phyloP scores from a whole-genome alignment of 2,888 invertebrate species.

The Archips crataeganus region DNA sequence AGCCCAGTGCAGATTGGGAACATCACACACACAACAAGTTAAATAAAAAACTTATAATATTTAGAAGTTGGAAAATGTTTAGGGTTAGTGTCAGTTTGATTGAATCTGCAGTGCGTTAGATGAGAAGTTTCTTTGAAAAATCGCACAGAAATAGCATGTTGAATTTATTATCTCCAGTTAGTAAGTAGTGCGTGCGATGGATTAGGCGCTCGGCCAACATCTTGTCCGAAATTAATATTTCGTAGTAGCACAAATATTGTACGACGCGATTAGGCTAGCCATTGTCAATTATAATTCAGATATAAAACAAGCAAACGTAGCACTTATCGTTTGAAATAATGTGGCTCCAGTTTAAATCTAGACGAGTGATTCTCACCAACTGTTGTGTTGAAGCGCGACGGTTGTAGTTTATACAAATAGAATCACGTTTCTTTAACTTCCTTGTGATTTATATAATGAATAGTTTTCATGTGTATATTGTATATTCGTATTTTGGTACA shows the following conservation, averaged over 20 bases:
- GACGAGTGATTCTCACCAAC: conserved; percentile 21
- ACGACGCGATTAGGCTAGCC: conserved; percentile 52
- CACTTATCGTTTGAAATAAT: conserved; percentile 20
- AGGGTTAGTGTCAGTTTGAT: conserved; percentile 11
- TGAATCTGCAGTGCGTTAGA: conserved; percentile 39
- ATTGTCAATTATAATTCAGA: conserved; percentile 35
- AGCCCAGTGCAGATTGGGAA: too few relatives aligned
- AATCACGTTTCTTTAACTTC: conserved; percentile 1
- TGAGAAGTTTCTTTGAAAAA: conserved; percentile 54
- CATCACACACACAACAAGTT: too few relatives aligned
- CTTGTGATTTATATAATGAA: conserved; percentile 4
- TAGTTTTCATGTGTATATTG: not conserved
- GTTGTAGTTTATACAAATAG: not conserved
- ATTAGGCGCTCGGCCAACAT: conserved; percentile 75
- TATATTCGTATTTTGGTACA: not conserved
- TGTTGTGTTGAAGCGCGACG: conserved; percentile 7
- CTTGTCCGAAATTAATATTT: conserved; percentile 69
- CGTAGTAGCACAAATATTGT: conserved; percentile 60
- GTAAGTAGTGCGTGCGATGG: conserved; percentile 66
- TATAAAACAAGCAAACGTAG: conserved; percentile 17
- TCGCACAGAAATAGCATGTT: conserved; percentile 65
- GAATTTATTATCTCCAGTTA: conserved; percentile 71
- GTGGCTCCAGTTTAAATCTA: conserved; percentile 5
- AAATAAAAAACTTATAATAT: not conserved
- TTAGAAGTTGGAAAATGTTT: not conserved